Evolutionary conservation across 2,888 invertebrate genomes (phyloP), one percentile per base, ranked within the genome.

Genomic region (Athetis lepigone): DNA sequence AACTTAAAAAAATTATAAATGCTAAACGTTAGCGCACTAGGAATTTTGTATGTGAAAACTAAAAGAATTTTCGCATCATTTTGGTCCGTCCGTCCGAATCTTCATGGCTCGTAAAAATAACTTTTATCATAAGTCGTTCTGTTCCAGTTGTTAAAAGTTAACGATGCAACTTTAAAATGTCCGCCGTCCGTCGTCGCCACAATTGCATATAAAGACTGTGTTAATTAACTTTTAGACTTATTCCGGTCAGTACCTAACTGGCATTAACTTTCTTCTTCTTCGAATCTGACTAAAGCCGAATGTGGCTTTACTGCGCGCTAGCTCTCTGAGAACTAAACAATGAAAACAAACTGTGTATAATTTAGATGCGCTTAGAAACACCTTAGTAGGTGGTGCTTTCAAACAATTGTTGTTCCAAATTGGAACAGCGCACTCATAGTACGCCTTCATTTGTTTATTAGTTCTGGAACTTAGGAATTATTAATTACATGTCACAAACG

Each of bases 21-120:
- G n/a, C n/a, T n/a, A n/a, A n/a, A n/a, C n/a, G n/a, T n/a, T n/a
- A n/a, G n/a, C n/a, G n/a, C n/a, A n/a, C n/a, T n/a, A 29, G 8
- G 1, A 9, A 9, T 29, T 2, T 29, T 9, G 3, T 29, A 4
- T 9, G 11, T 11, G 13, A 4, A 33, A 33, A 33, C 4, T 3
- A 13, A 33, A 33, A 13, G 0, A 11, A 33, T 33, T 33, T 33
- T 33, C 33, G 4, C 11, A 13, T 13, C 13, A n/a, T 58, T 37
- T 45, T 5, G 0, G 13, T 64, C 67, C 56, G 55, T 57, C 55
- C 61, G 57, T 74, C 67, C 60, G 56, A 58, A 74, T 76, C 61
- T 70, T 75, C 68, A 68, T 59, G 55, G 58, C 54, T 80, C 73
- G 68, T 83, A 82, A 83, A 80, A 77, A 57, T 72, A 65, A 71